Conservation (phyloP, 2,888 invertebrate species). For the Aquatica leii region DNA sequence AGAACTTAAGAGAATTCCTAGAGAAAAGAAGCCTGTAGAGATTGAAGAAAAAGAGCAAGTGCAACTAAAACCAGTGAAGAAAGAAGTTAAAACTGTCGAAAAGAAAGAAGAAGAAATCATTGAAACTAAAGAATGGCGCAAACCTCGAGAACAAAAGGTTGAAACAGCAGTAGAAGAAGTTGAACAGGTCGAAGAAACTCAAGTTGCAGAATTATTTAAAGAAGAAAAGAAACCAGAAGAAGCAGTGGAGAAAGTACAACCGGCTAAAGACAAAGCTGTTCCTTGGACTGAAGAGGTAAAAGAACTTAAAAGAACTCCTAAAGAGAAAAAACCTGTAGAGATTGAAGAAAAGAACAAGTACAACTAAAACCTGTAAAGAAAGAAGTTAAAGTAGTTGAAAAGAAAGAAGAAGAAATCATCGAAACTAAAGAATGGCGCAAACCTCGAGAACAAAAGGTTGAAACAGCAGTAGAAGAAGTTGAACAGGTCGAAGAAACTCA, state of each 20-base stretch:
- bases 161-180: background rate
- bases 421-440: constrained; percentile 19
- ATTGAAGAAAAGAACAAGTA: constrained; percentile 60
- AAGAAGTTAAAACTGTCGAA: constrained; percentile 12
- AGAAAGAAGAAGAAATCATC: constrained; percentile 29
- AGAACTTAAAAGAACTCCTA: constrained; percentile 59
- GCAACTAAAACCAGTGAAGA: constrained; percentile 21
- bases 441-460: constrained; percentile 13
- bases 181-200: constrained; percentile 43
- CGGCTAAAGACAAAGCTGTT: constrained; percentile 36
- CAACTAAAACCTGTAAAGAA: constrained; percentile 63
- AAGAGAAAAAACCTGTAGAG: constrained; percentile 54
- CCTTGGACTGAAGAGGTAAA: constrained; percentile 71
- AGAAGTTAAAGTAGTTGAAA: background rate
- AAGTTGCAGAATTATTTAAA: constrained; percentile 12
- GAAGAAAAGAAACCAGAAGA: constrained; percentile 24
- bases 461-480: constrained; percentile 19
- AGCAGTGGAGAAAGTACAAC: constrained; percentile 18
- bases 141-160: background rate
- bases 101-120: constrained; percentile 26
- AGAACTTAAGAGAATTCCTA: constrained; percentile 21
- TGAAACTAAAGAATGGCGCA: constrained; percentile 12
- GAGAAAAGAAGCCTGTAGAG: constrained; percentile 9
- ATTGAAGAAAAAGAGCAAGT: constrained; percentile 19
- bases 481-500: constrained; percentile 31